Percentiles rank a stretch among this genome's conserved stretches.
Conservation (phyloP, 2,888 invertebrate species). For the Antheraea yamamai region DNA sequence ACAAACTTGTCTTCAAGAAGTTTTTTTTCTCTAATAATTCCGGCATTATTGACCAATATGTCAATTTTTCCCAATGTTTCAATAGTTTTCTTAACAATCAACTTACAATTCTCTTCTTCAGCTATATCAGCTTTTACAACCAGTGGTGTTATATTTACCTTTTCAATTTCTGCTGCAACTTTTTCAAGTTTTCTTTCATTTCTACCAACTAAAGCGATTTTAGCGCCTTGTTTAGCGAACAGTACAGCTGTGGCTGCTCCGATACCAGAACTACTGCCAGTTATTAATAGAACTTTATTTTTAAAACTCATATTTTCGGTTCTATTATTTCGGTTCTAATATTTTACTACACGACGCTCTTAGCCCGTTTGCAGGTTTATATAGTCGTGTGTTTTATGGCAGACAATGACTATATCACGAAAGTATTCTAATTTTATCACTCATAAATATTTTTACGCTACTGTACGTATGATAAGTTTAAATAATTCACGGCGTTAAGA, state of each 20-base stretch:
- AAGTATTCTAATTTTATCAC: background rate
- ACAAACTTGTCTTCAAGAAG: conserved; percentile 39
- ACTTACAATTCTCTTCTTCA: conserved; percentile 22
- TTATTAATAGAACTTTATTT: conserved; percentile 37
- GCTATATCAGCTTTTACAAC: conserved; percentile 27
- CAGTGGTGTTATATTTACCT: conserved; percentile 21
- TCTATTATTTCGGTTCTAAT: no score
- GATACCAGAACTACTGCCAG: conserved; percentile 39
- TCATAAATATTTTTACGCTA: background rate
- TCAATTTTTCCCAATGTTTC: conserved; percentile 29
- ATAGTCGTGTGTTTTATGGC: background rate
- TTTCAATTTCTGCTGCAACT: conserved; percentile 28
- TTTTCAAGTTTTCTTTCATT: conserved; percentile 34
- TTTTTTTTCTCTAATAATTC: conserved; percentile 29
- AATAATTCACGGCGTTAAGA: background rate
- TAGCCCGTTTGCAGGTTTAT: background rate
- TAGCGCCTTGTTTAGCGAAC: conserved; percentile 34
- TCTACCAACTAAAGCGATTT: conserved; percentile 33
- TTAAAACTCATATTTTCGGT: conserved; percentile 31
- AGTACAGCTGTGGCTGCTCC: conserved; percentile 36
- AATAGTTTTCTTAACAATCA: conserved; percentile 26
- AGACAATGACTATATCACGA: background rate
- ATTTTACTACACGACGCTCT: background rate
- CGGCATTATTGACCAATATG: conserved; percentile 38
- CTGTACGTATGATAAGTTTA: background rate